A percentile compares a stretch with the other conserved stretches of the same genome.
phyloP scores from a whole-genome alignment of 2,113 vertebrate species.

The Phylloscopus trochiloides region DNA sequence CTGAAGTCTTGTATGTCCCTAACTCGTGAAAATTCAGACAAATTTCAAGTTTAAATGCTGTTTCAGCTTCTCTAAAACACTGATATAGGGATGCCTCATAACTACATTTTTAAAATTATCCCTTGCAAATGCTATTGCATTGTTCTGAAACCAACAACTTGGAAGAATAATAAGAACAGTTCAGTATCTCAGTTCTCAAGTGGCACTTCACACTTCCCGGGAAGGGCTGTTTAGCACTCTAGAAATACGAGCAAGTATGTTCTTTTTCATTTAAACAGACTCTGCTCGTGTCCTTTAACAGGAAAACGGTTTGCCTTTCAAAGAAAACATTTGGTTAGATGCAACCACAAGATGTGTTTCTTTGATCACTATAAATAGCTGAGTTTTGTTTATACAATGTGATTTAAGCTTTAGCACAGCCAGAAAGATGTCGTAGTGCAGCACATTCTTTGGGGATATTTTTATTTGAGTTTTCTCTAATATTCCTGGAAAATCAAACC shows the following conservation, averaged over 20 bases:
- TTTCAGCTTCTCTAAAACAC: not conserved
- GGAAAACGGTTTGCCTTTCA: not conserved
- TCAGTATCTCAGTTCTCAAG: not conserved
- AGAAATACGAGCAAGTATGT: not conserved
- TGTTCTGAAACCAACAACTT: not conserved
- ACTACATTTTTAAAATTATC: not conserved
- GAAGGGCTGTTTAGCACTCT: not conserved
- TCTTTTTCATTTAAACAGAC: not conserved
- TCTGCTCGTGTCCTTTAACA: not conserved
- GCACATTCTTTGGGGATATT: not conserved
- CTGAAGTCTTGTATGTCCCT: not conserved
- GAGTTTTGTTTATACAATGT: not conserved
- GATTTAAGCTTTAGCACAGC: not conserved
- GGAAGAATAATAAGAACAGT: not conserved
- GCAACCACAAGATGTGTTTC: not conserved
- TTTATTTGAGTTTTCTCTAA: not conserved
- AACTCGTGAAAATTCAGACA: not conserved
- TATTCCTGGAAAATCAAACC: not conserved
- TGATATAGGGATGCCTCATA: not conserved
- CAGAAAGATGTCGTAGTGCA: not conserved
- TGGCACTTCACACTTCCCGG: not conserved
- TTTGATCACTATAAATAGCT: conserved; percentile 21
- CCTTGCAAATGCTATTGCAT: not conserved
- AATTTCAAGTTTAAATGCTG: not conserved
- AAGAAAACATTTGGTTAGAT: conserved; percentile 14